Base-by-base conservation (phyloP, 2,888 invertebrate genomes). In the Drosophila aldrichi region DNA sequence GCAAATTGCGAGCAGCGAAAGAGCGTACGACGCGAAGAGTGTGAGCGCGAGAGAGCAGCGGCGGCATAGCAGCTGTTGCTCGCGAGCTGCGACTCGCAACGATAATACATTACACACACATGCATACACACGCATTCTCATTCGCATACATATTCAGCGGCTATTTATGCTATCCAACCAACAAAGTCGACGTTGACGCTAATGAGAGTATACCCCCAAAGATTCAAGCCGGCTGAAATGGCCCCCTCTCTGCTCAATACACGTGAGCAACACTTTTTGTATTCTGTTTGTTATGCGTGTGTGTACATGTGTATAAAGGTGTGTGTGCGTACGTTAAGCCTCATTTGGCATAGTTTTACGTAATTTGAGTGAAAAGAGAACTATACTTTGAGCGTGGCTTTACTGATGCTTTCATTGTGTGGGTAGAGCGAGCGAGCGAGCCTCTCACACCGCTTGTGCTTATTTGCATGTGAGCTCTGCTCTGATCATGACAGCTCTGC, bases 261-360 rank as follows among this genome's bases (percentile, higher is more conserved):
- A 40, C 40, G 40, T n/a, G 40, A 40, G n/a, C 40, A 40, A 22
- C 34, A 48, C 40, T 70, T 55, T 49, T 74, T 59, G 58, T 66
- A 79, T 82, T 82, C 70, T 73, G 54, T 62, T 55, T 65, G 48
- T 20, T 59, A 36, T 70, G 60, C 46, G 44, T 22, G 43, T 14
- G 77, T 67, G 32, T 2, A 38, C 55, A 54, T 57, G 49, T 32
- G 10, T 46, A 3, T 2, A 6, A 10, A 32, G 10, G 34, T 34
- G 34, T 34, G 56, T 67, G 25, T 46, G 65, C 65, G 52, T 63
- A 54, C 55, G 76, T 69, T 84, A 89, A 89, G 88, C 84, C 68
- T 74, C 84, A 74, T 84, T 89, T 89, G 88, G 89, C 84, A 89
- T 84, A 89, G 70, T 73, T 84, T 84, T 84, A 84, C 84, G 81